Evolutionary conservation across 2,888 invertebrate genomes (phyloP).

Genomic region (Tachina grossa): DNA sequence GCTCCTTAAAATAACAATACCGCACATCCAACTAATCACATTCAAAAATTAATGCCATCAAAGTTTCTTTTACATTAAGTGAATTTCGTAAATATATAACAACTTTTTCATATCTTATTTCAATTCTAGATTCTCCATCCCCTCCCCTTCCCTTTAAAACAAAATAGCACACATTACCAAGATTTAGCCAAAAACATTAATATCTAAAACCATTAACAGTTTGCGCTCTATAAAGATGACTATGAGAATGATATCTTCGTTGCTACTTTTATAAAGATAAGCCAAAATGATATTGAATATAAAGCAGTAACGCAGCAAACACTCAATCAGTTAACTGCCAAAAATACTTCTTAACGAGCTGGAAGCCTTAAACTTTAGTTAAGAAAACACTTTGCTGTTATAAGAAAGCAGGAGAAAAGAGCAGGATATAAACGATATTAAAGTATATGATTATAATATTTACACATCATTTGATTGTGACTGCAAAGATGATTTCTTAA

Average conservation of each 20-base stretch:
- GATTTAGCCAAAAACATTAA: slow-evolving; percentile 43
- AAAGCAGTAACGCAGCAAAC: neutral
- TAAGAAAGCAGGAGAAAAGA: slow-evolving; percentile 24
- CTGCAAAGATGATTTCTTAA: slow-evolving; percentile 47
- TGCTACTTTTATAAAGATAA: slow-evolving; percentile 62
- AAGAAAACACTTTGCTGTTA: slow-evolving; percentile 26
- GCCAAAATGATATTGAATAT: slow-evolving; percentile 23
- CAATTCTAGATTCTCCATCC: no score
- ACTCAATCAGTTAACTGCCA: neutral
- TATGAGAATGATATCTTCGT: slow-evolving; percentile 58
- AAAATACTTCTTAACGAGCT: neutral
- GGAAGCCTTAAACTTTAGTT: neutral
- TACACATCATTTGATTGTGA: slow-evolving; percentile 68
- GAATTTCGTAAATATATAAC: no score
- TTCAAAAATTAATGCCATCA: no score
- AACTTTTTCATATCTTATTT: no score
- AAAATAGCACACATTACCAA: neutral
- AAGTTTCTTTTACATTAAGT: no score
- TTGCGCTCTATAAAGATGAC: slow-evolving; percentile 39
- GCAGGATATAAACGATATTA: slow-evolving; percentile 48
- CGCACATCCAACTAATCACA: no score
- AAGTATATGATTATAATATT: slow-evolving; percentile 60
- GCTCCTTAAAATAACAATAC: no score
- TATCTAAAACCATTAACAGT: slow-evolving; percentile 47
- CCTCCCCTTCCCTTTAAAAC: neutral